Base-by-base conservation (phyloP, 2,113 vertebrate species). In the Phalacrocorax carbo region DNA sequence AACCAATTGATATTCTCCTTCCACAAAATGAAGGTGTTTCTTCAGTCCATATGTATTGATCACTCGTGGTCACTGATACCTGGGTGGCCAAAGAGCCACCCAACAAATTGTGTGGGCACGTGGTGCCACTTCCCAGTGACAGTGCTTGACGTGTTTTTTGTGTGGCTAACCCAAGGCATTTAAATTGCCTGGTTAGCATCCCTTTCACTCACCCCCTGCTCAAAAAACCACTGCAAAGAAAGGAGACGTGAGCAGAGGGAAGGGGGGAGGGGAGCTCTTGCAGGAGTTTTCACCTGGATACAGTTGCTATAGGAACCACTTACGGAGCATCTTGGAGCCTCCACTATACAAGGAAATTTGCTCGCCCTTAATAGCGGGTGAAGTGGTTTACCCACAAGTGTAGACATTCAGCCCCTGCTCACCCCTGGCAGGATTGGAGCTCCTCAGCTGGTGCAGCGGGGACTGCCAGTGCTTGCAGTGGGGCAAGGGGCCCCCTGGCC, bases 261-360 rank as follows among this genome's bases (percentile, higher is more conserved):
- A 90, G 93, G 96, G 94, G 66, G 86, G 92, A 81, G 80, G 93
- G 86, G 58, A 95, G 70, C 66, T 86, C 51, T 82, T 73, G 86
- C 61, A 62, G 96, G 91, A 97, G 79, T 91, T 95, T 97, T 97
- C 83, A 92, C 95, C 91, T 97, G 83, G 97, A 96, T 95, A 98
- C 96, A 58, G 97, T 98, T 98, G 97, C 97, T 95, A 97, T 98
- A 96, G 97, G 96, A 98, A 98, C 97, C 94, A 94, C 61, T 96
- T 77, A 88, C 0, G 0, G 64, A 79, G 66, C 81, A 73, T 94
- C 94, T 95, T 5, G 0, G 52, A 4, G 46, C 79, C 85, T 88
- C 64, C 22, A 32, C 82, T 73, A 25, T 34, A 83, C 60, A 60
- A 51, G 88, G 80, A 95, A 96, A 96, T 94, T 64, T 73, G 57